Base-by-base conservation (phyloP, 1,140 invertebrate species). In the Coelopa frigida region DNA sequence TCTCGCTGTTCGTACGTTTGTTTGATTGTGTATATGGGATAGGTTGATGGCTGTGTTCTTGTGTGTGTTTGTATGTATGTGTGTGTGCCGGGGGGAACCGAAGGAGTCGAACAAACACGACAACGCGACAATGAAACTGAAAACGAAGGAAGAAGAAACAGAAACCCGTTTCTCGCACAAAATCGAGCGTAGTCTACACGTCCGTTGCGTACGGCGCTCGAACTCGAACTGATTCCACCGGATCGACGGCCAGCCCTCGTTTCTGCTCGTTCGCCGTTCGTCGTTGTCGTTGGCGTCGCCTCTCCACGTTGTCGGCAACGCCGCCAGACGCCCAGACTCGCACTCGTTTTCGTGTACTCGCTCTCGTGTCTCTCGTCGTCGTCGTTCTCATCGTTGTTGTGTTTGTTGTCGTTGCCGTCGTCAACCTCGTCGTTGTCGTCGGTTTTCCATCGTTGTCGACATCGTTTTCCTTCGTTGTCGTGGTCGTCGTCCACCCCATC, bases 151-250 rank as follows among this genome's bases (percentile, higher is more conserved):
- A 21, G 38, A 27, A 20, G 23, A 49, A 29, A 44, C 15, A 36
- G 45, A 50, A 50, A 50, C 42, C 40, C 48, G 48, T 50, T 50
- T 40, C 40, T 38, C 24, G 36, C 41, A 31, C 21, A 47, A 46
- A 50, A 48, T 57, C 51, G 50, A 49, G 55, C 59, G 56, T 56
- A 54, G 50, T 49, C 46, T 51, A 62, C 54, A 64, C 63, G 63
- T 67, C 63, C 62, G 58, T 50, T 56, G 51, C 53, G 51, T 54
- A 50, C 51, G 59, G 55, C 54, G 47, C 52, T 59, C 57, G 57
- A 54, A 61, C 60, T 65, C 58, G 55, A 62, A 62, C 63, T 66
- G 61, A 55, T 50, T 46, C 42, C 36, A 44, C n/a, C n/a, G n/a
- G n/a, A n/a, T n/a, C n/a, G n/a, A n/a, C n/a, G n/a, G n/a, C n/a